Evolutionary conservation across 53 echinoderm and acorn worm genomes (phyloP), one percentile per base, ranked within the genome.

Genomic region (Paelopatides confundens): DNA sequence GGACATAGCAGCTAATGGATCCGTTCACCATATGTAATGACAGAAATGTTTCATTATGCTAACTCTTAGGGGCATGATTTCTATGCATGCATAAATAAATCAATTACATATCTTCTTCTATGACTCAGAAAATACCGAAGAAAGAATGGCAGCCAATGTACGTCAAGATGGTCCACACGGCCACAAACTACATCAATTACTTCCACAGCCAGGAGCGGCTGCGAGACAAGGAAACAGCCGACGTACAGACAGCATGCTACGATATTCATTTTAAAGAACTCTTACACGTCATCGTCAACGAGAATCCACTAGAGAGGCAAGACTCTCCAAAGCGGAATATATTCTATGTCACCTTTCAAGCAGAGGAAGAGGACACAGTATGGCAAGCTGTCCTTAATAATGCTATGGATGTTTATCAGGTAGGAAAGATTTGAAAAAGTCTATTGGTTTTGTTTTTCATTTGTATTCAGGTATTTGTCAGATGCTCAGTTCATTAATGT

Each of bases 331-430:
- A 64, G 26, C 70, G 90, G 48, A 79, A 52, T 27, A 69, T 87
- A 14, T 92, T 90, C 35, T 94, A 95, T 29, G 30, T 98, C 53
- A 92, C 95, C 12, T 98, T 95, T 43, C 94, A 98, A 69, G 92
- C 98, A 1, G 63, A 86, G 4, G 94, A 98, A 71, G 76, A 86
- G 23, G 88, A 93, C 39, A 98, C 98, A 0, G 94, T 95, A 6
- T 98, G 98, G 98, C 85, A 92, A 7, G 92, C 90, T 2, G 88
- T 98, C 8, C 65, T 97, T 70, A 93, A 88, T 46, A 86, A 87
- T 85, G 65, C 84, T 9, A 85, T 90, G 85, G 85, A 90, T 53
- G 93, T 98, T 27, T 92, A 95, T 70, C 95, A 87, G 98, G 98
- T 97, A 65, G 36, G 85, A 29, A 15, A 4, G 0, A 77, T n/a